phyloP scores from a whole-genome alignment of 2,797 vertebrate genomes.

The Periophthalmus magnuspinnatus region DNA sequence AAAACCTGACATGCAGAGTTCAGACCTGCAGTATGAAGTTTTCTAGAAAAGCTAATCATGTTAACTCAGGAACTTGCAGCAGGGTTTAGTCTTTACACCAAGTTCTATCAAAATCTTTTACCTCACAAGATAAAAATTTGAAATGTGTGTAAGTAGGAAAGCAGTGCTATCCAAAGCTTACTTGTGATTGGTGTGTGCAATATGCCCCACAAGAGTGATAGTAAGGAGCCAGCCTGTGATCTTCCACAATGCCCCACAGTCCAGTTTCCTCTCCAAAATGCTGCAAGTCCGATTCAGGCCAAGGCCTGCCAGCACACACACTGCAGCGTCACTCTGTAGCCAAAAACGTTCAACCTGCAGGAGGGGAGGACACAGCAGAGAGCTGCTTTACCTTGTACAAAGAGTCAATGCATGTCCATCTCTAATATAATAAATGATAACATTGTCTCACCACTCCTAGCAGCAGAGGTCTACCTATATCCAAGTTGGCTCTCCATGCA shows the following conservation, averaged over 20 bases:
- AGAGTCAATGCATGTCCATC: constrained; percentile 1
- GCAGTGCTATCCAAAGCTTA: constrained; percentile 50
- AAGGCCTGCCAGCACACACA: constrained; percentile 89
- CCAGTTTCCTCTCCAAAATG: constrained; percentile 66
- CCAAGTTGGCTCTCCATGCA: constrained; percentile 96
- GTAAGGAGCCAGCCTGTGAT: constrained; percentile 84
- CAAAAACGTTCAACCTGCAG: constrained; percentile 95
- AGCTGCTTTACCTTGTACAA: not conserved
- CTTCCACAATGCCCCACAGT: constrained; percentile 58
- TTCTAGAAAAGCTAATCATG: constrained; percentile 66
- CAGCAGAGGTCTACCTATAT: constrained; percentile 90
- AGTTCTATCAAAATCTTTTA: not conserved
- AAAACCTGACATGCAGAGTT: constrained; percentile 69
- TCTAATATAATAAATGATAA: not conserved
- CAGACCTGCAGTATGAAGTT: constrained; percentile 56
- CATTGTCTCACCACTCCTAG: constrained; percentile 82
- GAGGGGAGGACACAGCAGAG: constrained; percentile 13
- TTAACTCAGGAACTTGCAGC: constrained; percentile 67
- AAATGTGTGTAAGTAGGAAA: not conserved
- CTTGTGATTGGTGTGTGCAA: constrained; percentile 87
- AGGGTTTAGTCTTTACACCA: constrained; percentile 55
- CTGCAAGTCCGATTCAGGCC: constrained; percentile 76
- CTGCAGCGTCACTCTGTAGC: constrained; percentile 90
- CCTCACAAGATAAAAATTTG: constrained; percentile 6
- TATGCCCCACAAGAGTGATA: constrained; percentile 75